Evolutionary conservation across 2,888 invertebrate genomes (phyloP).

Genomic region (Pristionchus entomophagus): DNA sequence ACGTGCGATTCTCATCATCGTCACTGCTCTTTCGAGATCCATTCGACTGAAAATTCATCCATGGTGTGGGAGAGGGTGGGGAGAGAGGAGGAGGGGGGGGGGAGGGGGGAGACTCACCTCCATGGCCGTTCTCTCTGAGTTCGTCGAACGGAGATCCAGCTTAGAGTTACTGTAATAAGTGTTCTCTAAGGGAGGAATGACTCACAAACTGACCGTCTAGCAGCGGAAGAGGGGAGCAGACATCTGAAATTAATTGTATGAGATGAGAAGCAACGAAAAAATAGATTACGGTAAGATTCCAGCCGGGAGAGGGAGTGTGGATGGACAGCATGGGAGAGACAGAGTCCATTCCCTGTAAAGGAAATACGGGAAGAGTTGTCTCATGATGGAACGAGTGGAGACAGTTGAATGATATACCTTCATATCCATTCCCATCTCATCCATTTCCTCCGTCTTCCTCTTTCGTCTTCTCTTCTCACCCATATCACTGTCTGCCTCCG

Average conservation of each 20-base stretch:
- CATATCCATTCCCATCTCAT: conserved; percentile 17
- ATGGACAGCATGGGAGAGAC: neutral
- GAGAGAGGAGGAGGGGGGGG: too few species aligned
- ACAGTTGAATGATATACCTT: neutral
- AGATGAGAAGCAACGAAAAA: too few species aligned
- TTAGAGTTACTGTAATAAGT: neutral
- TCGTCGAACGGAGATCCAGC: neutral
- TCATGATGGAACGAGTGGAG: neutral
- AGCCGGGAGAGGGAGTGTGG: conserved; percentile 16
- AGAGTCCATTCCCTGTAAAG: neutral
- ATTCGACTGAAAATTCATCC: neutral
- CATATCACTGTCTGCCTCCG: neutral
- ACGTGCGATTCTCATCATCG: neutral
- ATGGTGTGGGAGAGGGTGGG: neutral
- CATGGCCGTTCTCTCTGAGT: neutral
- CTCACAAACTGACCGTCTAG: neutral
- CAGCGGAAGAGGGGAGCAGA: neutral
- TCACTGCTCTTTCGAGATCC: neutral
- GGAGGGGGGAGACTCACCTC: too few species aligned
- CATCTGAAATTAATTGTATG: too few species aligned
- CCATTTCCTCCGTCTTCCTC: neutral
- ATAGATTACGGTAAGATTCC: conserved; percentile 3
- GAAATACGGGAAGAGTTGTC: too few species aligned
- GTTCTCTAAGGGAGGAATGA: too few species aligned
- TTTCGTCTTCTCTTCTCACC: conserved; percentile 17